phyloP scores from a whole-genome alignment of 2,888 invertebrate species.

The Agrenia bidenticulata region DNA sequence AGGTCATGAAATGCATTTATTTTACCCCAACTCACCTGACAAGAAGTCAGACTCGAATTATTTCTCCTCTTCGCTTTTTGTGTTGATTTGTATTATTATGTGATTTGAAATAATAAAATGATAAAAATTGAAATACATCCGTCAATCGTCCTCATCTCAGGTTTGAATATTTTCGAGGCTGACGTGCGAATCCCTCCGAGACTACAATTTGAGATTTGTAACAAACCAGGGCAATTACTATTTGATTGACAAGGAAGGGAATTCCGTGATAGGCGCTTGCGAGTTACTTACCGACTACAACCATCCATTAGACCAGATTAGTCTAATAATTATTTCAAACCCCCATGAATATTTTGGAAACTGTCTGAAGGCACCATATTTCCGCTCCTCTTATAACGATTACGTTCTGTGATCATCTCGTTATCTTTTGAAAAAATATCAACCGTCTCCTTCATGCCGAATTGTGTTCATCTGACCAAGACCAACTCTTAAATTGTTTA shows the following conservation, averaged over 20 bases:
- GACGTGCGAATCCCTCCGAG: not conserved
- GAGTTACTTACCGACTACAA: not conserved
- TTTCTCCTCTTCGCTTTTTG: not conserved
- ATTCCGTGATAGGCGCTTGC: not conserved
- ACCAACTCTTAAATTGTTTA: too few species aligned
- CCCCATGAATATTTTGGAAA: too few species aligned
- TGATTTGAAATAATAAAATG: slow-evolving; percentile 8
- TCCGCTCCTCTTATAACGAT: too few species aligned
- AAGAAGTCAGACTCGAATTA: not conserved
- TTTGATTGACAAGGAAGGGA: not conserved
- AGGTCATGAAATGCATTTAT: too few species aligned
- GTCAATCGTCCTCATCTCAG: not conserved
- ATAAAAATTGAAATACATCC: not conserved
- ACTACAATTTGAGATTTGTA: not conserved
- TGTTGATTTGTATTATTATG: slow-evolving; percentile 6
- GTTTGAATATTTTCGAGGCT: not conserved
- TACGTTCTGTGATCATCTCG: too few species aligned
- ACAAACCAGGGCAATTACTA: not conserved
- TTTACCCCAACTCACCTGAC: too few species aligned
- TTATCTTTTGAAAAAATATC: too few species aligned
- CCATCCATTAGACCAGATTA: too few species aligned
- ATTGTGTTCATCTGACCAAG: too few species aligned
- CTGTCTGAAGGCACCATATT: too few species aligned
- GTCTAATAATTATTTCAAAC: too few species aligned
- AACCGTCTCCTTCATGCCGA: too few species aligned